Percentiles rank a stretch among this genome's conserved stretches.
Evolutionary conservation across 1,140 invertebrate genomes (phyloP).

Genomic region (Zaprionus kolodkinae): DNA sequence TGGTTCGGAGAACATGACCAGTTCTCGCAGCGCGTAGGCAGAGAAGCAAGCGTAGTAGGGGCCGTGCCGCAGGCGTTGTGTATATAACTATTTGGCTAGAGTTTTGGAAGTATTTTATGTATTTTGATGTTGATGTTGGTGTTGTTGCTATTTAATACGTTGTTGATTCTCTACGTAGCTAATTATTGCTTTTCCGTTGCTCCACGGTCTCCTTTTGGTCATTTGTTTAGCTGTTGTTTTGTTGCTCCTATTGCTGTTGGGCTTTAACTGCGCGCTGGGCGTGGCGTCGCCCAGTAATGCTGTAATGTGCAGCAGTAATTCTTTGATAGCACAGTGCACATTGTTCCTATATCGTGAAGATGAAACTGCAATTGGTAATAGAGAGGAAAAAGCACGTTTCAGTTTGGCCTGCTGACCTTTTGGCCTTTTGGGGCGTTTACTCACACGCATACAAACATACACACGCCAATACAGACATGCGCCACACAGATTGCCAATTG

Average conservation of each 20-base stretch:
- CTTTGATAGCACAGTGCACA: constrained; percentile 4
- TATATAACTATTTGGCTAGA: constrained; percentile 26
- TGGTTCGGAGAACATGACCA: constrained; percentile 85
- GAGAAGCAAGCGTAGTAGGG: too few relatives aligned
- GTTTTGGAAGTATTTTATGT: constrained; percentile 23
- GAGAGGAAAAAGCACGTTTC: not conserved
- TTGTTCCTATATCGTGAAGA: constrained; percentile 10
- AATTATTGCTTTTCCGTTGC: constrained; percentile 69
- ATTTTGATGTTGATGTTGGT: constrained; percentile 2
- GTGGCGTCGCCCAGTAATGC: not conserved
- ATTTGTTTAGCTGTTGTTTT: constrained; percentile 25
- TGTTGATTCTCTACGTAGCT: constrained; percentile 35
- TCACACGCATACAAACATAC: constrained; percentile 19
- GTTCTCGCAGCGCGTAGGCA: not conserved
- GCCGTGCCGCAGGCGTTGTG: not conserved
- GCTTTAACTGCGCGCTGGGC: not conserved
- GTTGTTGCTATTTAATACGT: constrained; percentile 14
- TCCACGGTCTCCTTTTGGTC: constrained; percentile 17
- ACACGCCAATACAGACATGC: constrained; percentile 17
- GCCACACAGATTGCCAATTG: not conserved
- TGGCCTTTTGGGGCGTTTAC: constrained; percentile 19
- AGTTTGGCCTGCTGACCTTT: constrained; percentile 41
- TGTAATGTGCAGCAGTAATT: not conserved
- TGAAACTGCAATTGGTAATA: constrained; percentile 28
- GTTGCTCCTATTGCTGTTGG: not conserved